These are phyloP conservation scores for Chaetoderma sp. DNA, from an alignment of 2,888 invertebrate species.

Conservation along the genomic window DNA sequence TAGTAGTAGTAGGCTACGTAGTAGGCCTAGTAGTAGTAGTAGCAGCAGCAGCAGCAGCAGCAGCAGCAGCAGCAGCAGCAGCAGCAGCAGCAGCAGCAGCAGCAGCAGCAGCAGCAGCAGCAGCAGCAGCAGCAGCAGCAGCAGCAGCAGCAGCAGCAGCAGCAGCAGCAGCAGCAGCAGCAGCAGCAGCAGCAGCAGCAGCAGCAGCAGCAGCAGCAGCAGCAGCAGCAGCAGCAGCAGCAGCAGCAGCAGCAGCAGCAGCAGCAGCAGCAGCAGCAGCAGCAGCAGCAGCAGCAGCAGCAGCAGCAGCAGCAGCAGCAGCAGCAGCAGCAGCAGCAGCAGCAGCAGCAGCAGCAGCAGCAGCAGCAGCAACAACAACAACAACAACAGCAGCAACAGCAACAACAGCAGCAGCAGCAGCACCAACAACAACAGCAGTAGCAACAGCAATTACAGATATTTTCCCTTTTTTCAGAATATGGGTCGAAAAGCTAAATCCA, in stretches of 20 bases:
- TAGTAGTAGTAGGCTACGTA: too few species aligned
- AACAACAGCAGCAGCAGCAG: too few species aligned
- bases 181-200: constrained; percentile 19
- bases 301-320: constrained; percentile 16
- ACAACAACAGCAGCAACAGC: too few species aligned
- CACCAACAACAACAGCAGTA: too few species aligned
- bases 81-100: too few species aligned
- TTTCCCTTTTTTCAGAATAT: too few species aligned
- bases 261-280: constrained; percentile 22
- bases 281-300: constrained; percentile 18
- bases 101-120: neutral
- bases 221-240: constrained; percentile 20
- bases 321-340: constrained; percentile 18
- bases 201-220: constrained; percentile 17
- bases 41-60: too few species aligned
- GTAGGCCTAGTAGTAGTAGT: too few species aligned
- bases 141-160: constrained; percentile 7
- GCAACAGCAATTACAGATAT: too few species aligned
- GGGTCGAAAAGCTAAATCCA: too few species aligned
- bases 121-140: neutral
- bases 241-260: constrained; percentile 18
- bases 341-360: constrained; percentile 19
- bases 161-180: constrained; percentile 6
- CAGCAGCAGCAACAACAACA: constrained; percentile 13
- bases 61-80: too few species aligned